phyloP scores from a whole-genome alignment of 2,113 vertebrate genomes.

The Romanogobio albipinnatus region DNA sequence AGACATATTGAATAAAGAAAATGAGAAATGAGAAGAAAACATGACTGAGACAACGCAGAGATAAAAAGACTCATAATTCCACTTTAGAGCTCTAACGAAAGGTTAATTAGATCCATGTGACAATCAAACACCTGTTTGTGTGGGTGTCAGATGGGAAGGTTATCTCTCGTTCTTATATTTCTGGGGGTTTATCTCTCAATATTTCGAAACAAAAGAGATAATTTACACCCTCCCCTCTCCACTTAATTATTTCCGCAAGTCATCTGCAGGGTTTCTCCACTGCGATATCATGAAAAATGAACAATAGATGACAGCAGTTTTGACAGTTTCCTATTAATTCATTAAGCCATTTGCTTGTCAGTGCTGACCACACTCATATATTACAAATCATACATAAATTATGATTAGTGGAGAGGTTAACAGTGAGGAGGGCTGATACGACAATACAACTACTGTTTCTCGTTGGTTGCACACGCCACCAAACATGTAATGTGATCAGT shows the following conservation, averaged over 20 bases:
- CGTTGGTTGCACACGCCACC: neutral
- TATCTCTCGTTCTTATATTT: constrained; percentile 7
- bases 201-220: constrained; percentile 44
- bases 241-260: constrained; percentile 33
- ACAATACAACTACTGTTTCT: neutral
- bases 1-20: constrained; percentile 5
- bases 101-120: constrained; percentile 41
- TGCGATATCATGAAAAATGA: constrained; percentile 35
- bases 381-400: neutral
- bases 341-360: constrained; percentile 18
- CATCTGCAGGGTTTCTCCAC: neutral
- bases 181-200: constrained; percentile 15
- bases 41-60: neutral
- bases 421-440: neutral
- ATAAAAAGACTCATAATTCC: constrained; percentile 5
- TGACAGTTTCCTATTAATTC: constrained; percentile 28
- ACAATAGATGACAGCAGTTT: constrained; percentile 40
- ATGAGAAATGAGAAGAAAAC: neutral
- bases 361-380: constrained; percentile 27
- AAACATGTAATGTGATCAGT: neutral
- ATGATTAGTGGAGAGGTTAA: neutral
- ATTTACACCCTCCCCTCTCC: neutral
- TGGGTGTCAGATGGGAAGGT: neutral
- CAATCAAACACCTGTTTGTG: constrained; percentile 23
- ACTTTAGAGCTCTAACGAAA: constrained; percentile 23